Evolutionary conservation across 2,113 vertebrate species (phyloP).

Genomic region (Noctilio leporinus): DNA sequence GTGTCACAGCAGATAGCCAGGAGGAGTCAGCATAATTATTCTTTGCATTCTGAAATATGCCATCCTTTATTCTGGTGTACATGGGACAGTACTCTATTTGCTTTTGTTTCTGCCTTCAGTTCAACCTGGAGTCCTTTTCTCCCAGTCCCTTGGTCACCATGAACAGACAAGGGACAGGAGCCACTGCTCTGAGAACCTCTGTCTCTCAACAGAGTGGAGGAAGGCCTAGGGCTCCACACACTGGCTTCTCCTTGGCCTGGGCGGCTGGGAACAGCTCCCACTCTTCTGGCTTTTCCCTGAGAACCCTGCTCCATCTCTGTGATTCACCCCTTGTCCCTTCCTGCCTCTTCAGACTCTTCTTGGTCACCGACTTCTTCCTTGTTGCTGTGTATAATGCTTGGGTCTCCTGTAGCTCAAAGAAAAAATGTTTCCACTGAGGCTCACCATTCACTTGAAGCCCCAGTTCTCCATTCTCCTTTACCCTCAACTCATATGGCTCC

Average conservation of each 20-base stretch:
- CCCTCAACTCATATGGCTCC: neutral
- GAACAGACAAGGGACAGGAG: too few relatives aligned
- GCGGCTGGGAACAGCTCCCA: neutral
- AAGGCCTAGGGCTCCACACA: neutral
- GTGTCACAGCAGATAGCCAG: neutral
- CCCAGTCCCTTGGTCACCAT: neutral
- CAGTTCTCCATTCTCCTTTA: neutral
- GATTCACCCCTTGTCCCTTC: neutral
- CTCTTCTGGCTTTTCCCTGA: neutral
- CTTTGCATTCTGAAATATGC: neutral
- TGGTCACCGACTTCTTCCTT: neutral
- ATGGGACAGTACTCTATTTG: neutral
- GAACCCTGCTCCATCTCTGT: neutral
- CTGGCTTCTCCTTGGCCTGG: neutral
- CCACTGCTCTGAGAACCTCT: fast-evolving
- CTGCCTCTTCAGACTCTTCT: neutral
- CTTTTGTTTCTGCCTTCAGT: neutral
- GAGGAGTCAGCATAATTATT: fast-evolving
- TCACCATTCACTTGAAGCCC: neutral
- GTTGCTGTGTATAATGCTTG: neutral
- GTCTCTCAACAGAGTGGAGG: neutral
- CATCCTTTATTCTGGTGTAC: fast-evolving
- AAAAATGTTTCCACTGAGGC: neutral
- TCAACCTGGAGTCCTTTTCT: neutral
- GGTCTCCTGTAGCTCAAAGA: neutral